Evolutionary conservation across 2,113 vertebrate genomes (phyloP).

Genomic region (Rhagologus leucostigma): DNA sequence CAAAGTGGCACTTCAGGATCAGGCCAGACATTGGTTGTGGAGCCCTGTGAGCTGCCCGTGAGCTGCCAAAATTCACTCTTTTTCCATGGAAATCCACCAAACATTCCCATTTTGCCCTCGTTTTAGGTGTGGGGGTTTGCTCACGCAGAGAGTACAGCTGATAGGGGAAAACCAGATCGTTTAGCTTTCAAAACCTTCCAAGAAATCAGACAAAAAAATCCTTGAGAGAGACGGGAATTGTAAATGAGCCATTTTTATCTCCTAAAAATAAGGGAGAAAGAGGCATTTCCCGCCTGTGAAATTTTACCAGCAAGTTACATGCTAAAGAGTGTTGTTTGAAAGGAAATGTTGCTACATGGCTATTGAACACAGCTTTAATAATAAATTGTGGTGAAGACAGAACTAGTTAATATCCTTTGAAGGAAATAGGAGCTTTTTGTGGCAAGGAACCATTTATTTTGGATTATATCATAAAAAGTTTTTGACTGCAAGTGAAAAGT

Average conservation of each 20-base stretch:
- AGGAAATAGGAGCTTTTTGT: conserved; percentile 49
- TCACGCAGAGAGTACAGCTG: neutral
- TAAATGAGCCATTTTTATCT: neutral
- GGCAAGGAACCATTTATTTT: conserved; percentile 51
- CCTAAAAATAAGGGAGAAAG: neutral
- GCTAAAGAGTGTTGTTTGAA: neutral
- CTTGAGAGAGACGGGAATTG: neutral
- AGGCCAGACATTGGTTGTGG: rapidly evolving
- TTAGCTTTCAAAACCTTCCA: neutral
- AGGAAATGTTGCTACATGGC: neutral
- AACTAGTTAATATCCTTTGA: conserved; percentile 48
- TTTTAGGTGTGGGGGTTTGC: neutral
- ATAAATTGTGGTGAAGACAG: conserved; percentile 36
- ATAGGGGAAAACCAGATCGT: neutral
- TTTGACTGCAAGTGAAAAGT: neutral
- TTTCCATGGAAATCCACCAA: neutral
- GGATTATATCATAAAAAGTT: conserved; percentile 1
- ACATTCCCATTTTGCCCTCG: neutral
- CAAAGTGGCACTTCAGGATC: neutral
- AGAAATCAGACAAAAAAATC: neutral
- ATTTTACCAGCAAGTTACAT: neutral
- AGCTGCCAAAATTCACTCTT: neutral
- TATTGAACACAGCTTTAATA: conserved; percentile 31
- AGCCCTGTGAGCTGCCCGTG: neutral
- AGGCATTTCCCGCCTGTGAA: neutral